Percentiles rank a stretch among this genome's conserved stretches.
Evolutionary conservation across 2,797 vertebrate species (phyloP).

Genomic region (Xenopus petersii): DNA sequence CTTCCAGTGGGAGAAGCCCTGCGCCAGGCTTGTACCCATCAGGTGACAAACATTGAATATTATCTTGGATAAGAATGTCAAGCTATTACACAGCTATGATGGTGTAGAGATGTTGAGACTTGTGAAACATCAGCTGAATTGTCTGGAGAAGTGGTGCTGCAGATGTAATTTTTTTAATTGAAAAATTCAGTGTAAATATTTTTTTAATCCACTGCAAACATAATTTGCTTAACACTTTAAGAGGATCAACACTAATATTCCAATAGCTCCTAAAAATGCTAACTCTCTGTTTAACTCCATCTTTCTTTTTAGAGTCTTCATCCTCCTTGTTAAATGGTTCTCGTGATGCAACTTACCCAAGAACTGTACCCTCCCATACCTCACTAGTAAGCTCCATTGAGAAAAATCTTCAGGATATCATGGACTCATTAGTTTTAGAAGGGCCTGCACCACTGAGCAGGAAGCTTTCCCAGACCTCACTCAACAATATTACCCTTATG

Average conservation of each 20-base stretch:
- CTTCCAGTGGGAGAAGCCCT: conserved; percentile 61
- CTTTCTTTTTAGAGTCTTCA: conserved; percentile 1
- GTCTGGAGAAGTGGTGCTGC: no score
- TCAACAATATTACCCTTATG: conserved; percentile 72
- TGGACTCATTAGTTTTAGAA: conserved; percentile 92
- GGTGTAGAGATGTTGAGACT: no score
- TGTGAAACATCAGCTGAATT: no score
- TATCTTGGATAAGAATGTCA: no score
- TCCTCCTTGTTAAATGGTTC: conserved; percentile 3
- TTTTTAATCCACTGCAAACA: no score
- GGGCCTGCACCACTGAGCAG: conserved; percentile 66
- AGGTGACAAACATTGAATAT: conserved; percentile 62
- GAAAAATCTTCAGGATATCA: conserved; percentile 95
- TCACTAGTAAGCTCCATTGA: conserved; percentile 95
- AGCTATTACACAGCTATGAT: no score
- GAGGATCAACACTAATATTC: no score
- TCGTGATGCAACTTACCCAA: conserved; percentile 18
- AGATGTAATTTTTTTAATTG: no score
- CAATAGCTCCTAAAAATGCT: no score
- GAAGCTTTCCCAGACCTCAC: conserved; percentile 57
- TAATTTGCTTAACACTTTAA: no score
- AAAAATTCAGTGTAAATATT: no score
- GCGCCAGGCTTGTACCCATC: conserved; percentile 58
- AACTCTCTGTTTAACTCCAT: no score
- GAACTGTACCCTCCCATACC: conserved; percentile 72